phyloP scores from a whole-genome alignment of 2,113 vertebrate genomes.

The Toxostoma redivivum region DNA sequence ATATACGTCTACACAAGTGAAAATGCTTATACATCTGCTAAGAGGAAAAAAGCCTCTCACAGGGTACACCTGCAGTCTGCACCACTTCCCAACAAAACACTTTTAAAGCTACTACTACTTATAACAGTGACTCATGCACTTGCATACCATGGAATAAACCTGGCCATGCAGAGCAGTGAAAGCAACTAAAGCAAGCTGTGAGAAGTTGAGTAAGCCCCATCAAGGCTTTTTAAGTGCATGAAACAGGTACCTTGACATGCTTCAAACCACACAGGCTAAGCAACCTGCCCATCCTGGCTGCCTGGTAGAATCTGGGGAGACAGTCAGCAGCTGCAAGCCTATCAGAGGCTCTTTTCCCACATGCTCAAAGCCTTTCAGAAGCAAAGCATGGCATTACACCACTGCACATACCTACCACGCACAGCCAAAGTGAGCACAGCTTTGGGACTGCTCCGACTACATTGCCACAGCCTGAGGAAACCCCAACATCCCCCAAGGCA shows the following conservation, averaged over 20 bases:
- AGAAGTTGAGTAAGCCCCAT: not conserved
- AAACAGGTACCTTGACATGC: accelerated
- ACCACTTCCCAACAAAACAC: not conserved
- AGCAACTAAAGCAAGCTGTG: not conserved
- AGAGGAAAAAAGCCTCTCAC: not conserved
- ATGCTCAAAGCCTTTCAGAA: not conserved
- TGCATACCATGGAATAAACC: not conserved
- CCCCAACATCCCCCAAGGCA: not conserved
- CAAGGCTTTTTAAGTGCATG: not conserved
- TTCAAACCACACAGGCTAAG: not conserved
- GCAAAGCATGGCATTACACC: accelerated
- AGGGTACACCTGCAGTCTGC: not conserved
- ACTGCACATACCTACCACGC: not conserved
- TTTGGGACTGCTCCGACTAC: not conserved
- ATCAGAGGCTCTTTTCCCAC: not conserved
- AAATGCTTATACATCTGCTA: not conserved
- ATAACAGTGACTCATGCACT: not conserved
- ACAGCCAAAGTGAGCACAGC: accelerated
- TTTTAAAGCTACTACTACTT: not conserved
- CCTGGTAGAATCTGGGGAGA: not conserved
- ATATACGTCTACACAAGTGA: not conserved
- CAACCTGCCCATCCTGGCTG: not conserved
- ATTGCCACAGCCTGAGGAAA: accelerated
- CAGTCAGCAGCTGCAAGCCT: not conserved
- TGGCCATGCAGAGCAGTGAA: accelerated